These are phyloP conservation scores for Rhabditoides inermis DNA, from an alignment of 2,888 invertebrate species.

Conservation along the genomic window DNA sequence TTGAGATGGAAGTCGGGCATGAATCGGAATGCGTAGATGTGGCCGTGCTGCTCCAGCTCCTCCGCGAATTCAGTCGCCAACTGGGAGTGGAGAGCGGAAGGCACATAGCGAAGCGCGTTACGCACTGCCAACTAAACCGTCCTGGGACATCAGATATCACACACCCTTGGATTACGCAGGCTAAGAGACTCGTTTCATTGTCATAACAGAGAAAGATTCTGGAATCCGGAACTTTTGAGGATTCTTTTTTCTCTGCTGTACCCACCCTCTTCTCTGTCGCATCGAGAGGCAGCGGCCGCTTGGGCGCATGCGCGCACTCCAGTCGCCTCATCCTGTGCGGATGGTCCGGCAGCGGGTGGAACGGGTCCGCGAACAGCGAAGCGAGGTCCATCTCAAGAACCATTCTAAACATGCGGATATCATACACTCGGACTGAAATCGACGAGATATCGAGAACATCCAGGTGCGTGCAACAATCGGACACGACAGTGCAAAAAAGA, in stretches of 20 bases:
- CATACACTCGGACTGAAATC: not conserved
- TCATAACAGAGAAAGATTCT: not conserved
- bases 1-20: constrained; percentile 40
- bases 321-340: constrained; percentile 22
- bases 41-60: constrained; percentile 60
- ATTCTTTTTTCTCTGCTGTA: not conserved
- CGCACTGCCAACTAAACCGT: constrained; percentile 58
- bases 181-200: not conserved
- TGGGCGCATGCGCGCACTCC: constrained; percentile 42
- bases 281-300: constrained; percentile 29
- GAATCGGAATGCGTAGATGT: constrained; percentile 63
- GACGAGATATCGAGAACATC: not conserved
- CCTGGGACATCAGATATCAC: not conserved
- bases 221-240: not conserved
- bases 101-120: constrained; percentile 62
- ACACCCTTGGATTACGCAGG: not conserved
- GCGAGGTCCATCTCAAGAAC: constrained; percentile 1
- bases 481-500: too few species aligned
- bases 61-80: constrained; percentile 57
- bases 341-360: constrained; percentile 26
- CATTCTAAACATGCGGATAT: not conserved
- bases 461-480: too few species aligned
- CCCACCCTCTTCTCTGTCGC: constrained; percentile 34
- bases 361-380: constrained; percentile 17
- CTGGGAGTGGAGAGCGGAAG: constrained; percentile 54